Evolutionary conservation across 2,113 vertebrate species (phyloP).

Genomic region (Oxyruncus cristatus): DNA sequence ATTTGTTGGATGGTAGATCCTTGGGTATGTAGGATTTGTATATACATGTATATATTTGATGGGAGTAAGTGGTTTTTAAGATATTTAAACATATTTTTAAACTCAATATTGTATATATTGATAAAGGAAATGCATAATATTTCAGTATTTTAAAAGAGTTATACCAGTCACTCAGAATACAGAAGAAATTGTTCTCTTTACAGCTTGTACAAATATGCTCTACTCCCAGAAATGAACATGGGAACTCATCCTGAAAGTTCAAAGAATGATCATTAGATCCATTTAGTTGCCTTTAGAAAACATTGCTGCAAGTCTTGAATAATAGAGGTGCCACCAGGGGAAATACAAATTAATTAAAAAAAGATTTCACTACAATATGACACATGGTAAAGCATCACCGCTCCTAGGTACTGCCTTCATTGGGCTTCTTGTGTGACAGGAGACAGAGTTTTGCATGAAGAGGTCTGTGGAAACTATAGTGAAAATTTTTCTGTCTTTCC

Average conservation of each 20-base stretch:
- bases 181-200: background rate
- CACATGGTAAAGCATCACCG: background rate
- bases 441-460: background rate
- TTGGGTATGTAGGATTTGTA: background rate
- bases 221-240: background rate
- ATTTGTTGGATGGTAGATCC: background rate
- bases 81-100: background rate
- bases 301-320: background rate
- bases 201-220: background rate
- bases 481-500: background rate
- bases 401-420: rapidly evolving
- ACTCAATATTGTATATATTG: background rate
- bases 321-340: background rate
- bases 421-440: background rate
- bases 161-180: background rate
- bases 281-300: background rate
- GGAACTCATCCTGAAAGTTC: background rate
- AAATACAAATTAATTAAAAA: background rate
- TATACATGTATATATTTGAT: background rate
- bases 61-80: background rate
- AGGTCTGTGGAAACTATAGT: background rate
- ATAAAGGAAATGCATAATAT: background rate
- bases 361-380: background rate
- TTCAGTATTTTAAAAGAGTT: background rate
- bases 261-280: background rate